Evolutionary conservation across 1,140 invertebrate species (phyloP), one percentile per base, ranked within the genome.

Genomic region (Pachyrhynchus sulphureomaculatus): DNA sequence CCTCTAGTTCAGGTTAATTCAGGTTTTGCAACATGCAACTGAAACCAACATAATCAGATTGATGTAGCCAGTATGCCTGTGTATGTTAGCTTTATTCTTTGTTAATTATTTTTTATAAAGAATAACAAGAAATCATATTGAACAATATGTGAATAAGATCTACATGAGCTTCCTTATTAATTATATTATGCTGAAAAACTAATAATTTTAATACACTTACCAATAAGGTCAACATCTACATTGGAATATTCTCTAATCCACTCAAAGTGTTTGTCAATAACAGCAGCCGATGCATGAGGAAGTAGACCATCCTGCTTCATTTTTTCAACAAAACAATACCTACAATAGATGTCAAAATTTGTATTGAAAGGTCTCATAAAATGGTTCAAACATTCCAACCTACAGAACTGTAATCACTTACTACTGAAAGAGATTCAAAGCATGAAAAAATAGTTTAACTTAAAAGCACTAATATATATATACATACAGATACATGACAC

Each of bases 191-290:
- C n/a, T n/a, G n/a, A n/a, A n/a, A n/a, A n/a, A n/a, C 24, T 26
- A 26, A 4, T 26, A 8, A 26, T 4, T 26, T 26, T 26, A 10
- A 2, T 6, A 10, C 5, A 34, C 49, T 55, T 61, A 62, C 64
- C 65, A 23, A 67, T 64, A 4, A 67, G 32, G 36, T 67, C 65
- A 6, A 64, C 65, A 47, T 45, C 48, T 3, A 64, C 53, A 26
- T 52, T 47, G 1, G 62, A 37, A 61, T 64, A 51, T 33, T 57
- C 39, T 20, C 26, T 83, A n/a, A 92, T 84, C 79, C 88, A 92
- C 9, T 88, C 79, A 73, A 91, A 94, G 91, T 92, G 95, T 63
- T 93, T 84, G 70, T 89, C 85, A 9, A 95, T 79, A 2, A 95
- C 86, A 10, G 86, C 79, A 72, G 85, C 86, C 9, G 70, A 68